phyloP scores from a whole-genome alignment of 2,797 vertebrate species.

The Florisuga fusca region DNA sequence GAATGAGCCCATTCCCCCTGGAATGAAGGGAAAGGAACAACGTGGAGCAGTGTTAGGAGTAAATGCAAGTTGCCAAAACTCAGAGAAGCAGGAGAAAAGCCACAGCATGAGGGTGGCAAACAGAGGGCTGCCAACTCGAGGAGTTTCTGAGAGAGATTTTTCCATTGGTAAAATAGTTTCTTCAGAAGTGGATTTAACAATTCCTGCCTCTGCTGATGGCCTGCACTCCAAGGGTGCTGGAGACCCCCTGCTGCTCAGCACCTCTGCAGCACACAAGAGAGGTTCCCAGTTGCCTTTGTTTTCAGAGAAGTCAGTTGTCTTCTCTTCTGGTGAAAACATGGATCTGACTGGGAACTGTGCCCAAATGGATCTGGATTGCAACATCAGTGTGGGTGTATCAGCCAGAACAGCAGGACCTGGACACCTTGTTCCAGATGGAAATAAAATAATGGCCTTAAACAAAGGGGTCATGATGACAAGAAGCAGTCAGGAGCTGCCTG shows the following conservation, averaged over 20 bases:
- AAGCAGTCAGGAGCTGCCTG: background rate
- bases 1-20: background rate
- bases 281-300: background rate
- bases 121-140: background rate
- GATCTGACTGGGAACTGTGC: background rate
- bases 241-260: accelerated
- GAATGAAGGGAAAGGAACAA: background rate
- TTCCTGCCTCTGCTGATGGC: background rate
- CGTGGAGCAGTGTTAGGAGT: background rate
- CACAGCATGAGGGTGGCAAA: background rate
- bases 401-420: background rate
- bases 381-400: accelerated
- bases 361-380: background rate
- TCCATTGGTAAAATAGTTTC: background rate
- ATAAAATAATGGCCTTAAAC: background rate
- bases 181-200: background rate
- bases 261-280: background rate
- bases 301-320: constrained; percentile 16
- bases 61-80: background rate
- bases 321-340: constrained; percentile 12
- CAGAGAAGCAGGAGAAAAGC: background rate
- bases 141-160: background rate
- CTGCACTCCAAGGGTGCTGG: background rate
- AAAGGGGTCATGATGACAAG: accelerated
- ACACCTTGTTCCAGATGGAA: background rate